Evolutionary conservation across 2,888 invertebrate genomes (phyloP), one percentile per base, ranked within the genome.

Genomic region (Eledone cirrhosa): DNA sequence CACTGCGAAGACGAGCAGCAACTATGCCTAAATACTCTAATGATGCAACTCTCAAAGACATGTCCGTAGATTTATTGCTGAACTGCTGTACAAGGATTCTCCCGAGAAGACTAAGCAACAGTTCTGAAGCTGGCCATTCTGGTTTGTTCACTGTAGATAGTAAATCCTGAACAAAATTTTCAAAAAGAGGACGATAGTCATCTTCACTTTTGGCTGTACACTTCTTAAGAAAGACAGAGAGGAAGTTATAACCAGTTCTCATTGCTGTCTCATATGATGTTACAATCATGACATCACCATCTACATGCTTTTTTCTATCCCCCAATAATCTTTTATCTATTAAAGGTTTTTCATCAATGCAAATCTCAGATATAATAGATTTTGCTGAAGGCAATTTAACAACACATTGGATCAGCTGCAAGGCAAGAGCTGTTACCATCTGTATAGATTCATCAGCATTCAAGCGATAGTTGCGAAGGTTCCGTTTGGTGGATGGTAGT

Each of bases 81-180:
- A 95, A 94, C 90, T 95, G 94, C 77, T 93, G 92, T 82, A 91
- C 90, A 80, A 91, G 83, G 63, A 92, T 88, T 82, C 90, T 88
- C 33, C 92, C 92, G 48, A 92, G 86, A 67, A 92, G 84, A 83
- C 91, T 91, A 31, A 92, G 88, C 81, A 99, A 92, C 83, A 99
- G 91, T 90, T 99, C 99, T 31, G 99, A 96, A 11, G 99, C 98
- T 53, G 99, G 99, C 99, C 99, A 99, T 92, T 99, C 98, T 0
- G 99, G 99, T 91, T 98, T 98, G 91, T 99, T 99, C 4, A 99
- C 97, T 0, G 99, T 98, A 1, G 97, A 94, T 79, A 99, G 92
- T 77, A 99, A 92, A 93, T 99, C 99, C 90, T 99, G 97, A 77
- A 99, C 96, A 91, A 99, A 99, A 92, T 98, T 98, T 92, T 99